phyloP scores from a whole-genome alignment of 2,888 invertebrate species.

The Lysandra bellargus region DNA sequence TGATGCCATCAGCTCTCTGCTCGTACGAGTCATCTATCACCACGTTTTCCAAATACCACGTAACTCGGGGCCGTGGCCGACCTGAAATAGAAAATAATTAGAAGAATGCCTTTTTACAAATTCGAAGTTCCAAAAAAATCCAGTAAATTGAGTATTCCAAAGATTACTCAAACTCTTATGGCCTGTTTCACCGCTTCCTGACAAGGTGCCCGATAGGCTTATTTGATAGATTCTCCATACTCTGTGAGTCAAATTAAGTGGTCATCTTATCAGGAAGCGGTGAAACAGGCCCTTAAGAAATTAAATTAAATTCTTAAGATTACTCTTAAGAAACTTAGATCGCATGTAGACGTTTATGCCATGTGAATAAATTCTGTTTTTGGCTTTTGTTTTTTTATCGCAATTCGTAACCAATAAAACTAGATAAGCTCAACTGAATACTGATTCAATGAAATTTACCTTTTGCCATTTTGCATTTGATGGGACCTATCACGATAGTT shows the following conservation, averaged over 20 bases:
- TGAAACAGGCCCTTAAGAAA: too few species aligned
- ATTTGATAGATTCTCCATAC: too few species aligned
- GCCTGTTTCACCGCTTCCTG: too few species aligned
- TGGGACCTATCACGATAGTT: neutral
- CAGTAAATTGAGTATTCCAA: too few species aligned
- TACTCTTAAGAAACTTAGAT: too few species aligned
- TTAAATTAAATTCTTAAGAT: too few species aligned
- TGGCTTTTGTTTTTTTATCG: neutral
- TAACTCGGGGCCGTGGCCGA: conserved; percentile 87
- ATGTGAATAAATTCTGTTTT: neutral
- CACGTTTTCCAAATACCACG: conserved; percentile 92
- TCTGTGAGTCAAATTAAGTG: too few species aligned
- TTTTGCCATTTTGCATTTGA: conserved; percentile 3
- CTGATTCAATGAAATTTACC: neutral
- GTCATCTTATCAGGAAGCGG: too few species aligned
- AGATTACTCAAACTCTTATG: neutral
- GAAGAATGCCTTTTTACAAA: neutral
- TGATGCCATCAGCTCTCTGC: conserved; percentile 83
- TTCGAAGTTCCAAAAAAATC: too few species aligned
- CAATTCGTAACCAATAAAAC: neutral
- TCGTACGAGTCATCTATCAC: conserved; percentile 92
- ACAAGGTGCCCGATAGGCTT: too few species aligned
- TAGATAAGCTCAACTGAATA: neutral
- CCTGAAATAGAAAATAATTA: conserved; percentile 66
- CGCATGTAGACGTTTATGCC: neutral